Evolutionary conservation across 1,140 invertebrate species (phyloP).

Genomic region (Propsilocerus akamusi): DNA sequence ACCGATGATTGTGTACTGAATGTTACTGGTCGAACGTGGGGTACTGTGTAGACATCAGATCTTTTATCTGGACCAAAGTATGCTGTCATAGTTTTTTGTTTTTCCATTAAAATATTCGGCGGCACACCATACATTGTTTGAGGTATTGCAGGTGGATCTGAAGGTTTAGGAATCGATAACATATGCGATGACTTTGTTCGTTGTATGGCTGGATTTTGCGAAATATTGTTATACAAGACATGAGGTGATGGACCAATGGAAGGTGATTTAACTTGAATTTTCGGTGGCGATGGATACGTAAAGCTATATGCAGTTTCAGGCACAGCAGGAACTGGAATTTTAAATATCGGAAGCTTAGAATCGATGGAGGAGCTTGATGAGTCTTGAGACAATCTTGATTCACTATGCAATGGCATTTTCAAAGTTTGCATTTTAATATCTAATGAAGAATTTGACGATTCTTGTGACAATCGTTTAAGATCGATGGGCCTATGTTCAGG

Average conservation of each 20-base stretch:
- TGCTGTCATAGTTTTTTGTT: constrained; percentile 60
- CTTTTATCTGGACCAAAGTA: constrained; percentile 39
- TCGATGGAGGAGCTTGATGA: background rate
- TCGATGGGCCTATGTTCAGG: background rate
- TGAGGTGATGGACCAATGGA: background rate
- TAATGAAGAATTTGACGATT: constrained; percentile 5
- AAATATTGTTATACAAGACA: background rate
- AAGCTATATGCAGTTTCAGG: background rate
- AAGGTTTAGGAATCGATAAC: constrained; percentile 38
- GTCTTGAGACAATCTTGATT: background rate
- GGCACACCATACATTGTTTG: constrained; percentile 42
- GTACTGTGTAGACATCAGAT: no score
- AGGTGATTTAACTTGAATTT: background rate
- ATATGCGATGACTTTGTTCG: constrained; percentile 54
- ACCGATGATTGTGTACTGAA: constrained; percentile 7
- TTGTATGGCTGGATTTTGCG: background rate
- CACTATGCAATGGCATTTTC: background rate
- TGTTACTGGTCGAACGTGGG: constrained; percentile 10
- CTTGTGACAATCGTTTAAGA: constrained; percentile 8
- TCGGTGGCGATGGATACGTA: background rate
- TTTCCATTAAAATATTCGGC: constrained; percentile 47
- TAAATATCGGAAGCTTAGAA: background rate
- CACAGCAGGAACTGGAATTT: background rate
- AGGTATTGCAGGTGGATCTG: background rate
- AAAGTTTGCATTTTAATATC: background rate